A percentile compares a stretch with the other conserved stretches of the same genome.
Conservation (phyloP, 2,888 invertebrate species). For the Sinodicranocentrus sp. region DNA sequence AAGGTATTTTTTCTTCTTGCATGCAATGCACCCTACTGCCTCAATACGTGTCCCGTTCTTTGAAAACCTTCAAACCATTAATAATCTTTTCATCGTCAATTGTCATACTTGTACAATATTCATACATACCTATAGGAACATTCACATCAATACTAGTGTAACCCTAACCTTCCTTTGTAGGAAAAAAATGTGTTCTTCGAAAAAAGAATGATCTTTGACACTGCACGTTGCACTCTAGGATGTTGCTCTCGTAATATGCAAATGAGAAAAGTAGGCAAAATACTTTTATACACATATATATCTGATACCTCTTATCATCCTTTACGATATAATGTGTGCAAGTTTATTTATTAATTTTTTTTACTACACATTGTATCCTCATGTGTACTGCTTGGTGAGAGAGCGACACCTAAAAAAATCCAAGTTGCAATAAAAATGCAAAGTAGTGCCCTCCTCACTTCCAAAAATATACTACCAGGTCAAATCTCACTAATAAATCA, state of each 20-base stretch:
- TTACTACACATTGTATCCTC: too few species aligned
- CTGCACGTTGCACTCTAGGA: slow-evolving; percentile 39
- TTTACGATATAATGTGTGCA: background rate
- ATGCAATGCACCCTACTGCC: slow-evolving; percentile 2
- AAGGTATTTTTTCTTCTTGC: slow-evolving; percentile 19
- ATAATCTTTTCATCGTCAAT: slow-evolving; percentile 43
- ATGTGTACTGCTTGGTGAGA: too few species aligned
- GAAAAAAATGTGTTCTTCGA: slow-evolving; percentile 42
- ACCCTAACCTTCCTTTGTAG: slow-evolving; percentile 59
- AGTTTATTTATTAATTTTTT: too few species aligned
- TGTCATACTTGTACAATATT: slow-evolving; percentile 1
- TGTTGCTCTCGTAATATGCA: slow-evolving; percentile 12
- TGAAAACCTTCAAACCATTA: slow-evolving; percentile 38
- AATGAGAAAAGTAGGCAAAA: slow-evolving; percentile 48
- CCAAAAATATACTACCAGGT: slow-evolving; percentile 50
- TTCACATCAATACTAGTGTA: slow-evolving; percentile 27
- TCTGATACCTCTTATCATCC: too few species aligned
- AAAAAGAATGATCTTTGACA: slow-evolving; percentile 53
- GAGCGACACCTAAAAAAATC: too few species aligned
- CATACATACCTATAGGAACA: background rate
- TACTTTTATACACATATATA: slow-evolving; percentile 21
- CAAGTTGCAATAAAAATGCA: slow-evolving; percentile 45
- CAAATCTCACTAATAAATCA: slow-evolving; percentile 44
- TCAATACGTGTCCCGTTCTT: slow-evolving; percentile 22
- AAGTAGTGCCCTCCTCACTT: slow-evolving; percentile 31